Evolutionary conservation across 2,888 invertebrate genomes (phyloP), one percentile per base, ranked within the genome.

Genomic region (Platycheirus albimanus): DNA sequence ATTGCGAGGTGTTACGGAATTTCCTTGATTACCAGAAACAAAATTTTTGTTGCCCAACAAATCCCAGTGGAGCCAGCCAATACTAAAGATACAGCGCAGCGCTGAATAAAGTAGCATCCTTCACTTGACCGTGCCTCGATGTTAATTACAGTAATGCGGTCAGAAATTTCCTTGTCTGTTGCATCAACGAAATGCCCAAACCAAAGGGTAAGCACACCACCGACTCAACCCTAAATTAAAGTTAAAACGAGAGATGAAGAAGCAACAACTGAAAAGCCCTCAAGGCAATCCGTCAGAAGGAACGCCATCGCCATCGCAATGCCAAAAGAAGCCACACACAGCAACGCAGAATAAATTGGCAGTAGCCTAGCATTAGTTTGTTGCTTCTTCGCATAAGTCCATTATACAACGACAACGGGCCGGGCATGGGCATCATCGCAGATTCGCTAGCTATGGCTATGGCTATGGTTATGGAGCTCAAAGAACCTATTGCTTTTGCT

Each of bases 61-160:
- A n/a, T 2, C 1, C 13, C 3, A 43, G 8, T 38, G 43, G 7
- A 24, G 13, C 5, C 17, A 5, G 0, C 58, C 24, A 45, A 58
- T 8, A 56, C 15, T 19, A 5, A 7, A 15, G n/a, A 30, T 17
- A 2, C 30, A 33, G 30, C 30, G 19, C 19, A 28, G 52, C 19
- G 61, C 71, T 67, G 66, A 76, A 81, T 67, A 54, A 81, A 67
- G 77, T 81, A 81, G 81, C 81, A 67, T 72, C 81, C 77, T 72
- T 63, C 80, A 58, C 41, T 45, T 64, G 80, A 64, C 38, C 38
- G 13, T 71, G 52, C 61, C 61, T 49, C 71, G 17, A 71, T 71
- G 63, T 72, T 83, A 83, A 83, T 83, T 78, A 83, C 72, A 83
- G 77, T 83, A 83, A 83, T 83, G 72, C 19, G 51, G 41, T 43